Conservation (phyloP, 2,888 invertebrate genomes). For the Phaonia tiefii region DNA sequence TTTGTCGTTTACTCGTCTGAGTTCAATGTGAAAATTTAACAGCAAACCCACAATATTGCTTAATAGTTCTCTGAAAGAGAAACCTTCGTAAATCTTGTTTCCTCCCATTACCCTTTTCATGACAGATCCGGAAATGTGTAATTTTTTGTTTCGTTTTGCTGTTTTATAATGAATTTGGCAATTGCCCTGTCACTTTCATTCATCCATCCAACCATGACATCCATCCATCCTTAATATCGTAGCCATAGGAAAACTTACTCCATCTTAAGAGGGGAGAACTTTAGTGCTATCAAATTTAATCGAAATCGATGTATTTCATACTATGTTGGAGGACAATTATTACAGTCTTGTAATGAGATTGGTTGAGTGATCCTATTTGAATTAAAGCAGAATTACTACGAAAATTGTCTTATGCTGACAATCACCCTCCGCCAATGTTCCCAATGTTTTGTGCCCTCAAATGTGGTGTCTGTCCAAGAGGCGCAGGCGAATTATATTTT, state of each 20-base stretch:
- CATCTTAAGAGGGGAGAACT: slow-evolving; percentile 11
- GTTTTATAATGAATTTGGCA: slow-evolving; percentile 45
- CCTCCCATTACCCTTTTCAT: background rate
- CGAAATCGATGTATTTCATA: slow-evolving; percentile 42
- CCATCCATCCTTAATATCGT: background rate
- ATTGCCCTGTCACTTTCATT: slow-evolving; percentile 41
- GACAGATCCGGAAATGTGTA: background rate
- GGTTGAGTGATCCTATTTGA: too few species aligned
- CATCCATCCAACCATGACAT: background rate
- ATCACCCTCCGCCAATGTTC: too few species aligned
- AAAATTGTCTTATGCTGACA: too few species aligned
- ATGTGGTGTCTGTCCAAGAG: too few species aligned
- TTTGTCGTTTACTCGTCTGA: background rate
- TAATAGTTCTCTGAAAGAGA: background rate
- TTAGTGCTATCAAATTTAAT: slow-evolving; percentile 1
- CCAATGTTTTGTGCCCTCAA: too few species aligned
- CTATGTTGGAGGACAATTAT: background rate
- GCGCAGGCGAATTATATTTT: too few species aligned
- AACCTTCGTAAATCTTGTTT: background rate
- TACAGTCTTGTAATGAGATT: background rate
- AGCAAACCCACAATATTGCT: slow-evolving; percentile 1
- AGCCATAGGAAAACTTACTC: background rate
- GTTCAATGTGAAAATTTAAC: background rate
- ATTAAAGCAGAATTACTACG: too few species aligned
- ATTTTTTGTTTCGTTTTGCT: background rate